Conservation (phyloP, 1,140 invertebrate genomes). For the Calephelis nemesis region DNA sequence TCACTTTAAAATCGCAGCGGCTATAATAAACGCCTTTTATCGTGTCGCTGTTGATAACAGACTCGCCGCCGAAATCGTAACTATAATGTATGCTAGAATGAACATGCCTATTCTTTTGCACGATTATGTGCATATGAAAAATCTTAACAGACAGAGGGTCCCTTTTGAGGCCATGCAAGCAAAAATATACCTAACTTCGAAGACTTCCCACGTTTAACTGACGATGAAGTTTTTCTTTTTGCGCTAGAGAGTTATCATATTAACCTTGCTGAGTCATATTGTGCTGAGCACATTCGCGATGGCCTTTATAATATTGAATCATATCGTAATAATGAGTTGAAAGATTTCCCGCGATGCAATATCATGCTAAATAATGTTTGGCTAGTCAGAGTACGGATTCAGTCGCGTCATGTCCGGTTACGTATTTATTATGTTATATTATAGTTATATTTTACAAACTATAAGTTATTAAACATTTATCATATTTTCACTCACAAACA, state of each 20-base stretch:
- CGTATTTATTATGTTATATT: not conserved
- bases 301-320: slow-evolving; percentile 9
- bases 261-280: slow-evolving; percentile 24
- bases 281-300: slow-evolving; percentile 14
- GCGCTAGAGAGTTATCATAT: slow-evolving; percentile 24
- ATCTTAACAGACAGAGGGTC: not conserved
- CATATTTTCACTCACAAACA: too few relatives aligned
- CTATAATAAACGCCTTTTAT: not conserved
- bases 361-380: slow-evolving; percentile 21
- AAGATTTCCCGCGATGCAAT: slow-evolving; percentile 21
- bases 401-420: not conserved
- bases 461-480: too few relatives aligned
- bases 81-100: not conserved
- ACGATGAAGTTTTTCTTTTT: slow-evolving; percentile 22
- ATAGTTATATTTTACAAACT: not conserved
- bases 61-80: not conserved
- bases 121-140: not conserved
- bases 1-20: not conserved
- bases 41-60: not conserved
- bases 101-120: not conserved
- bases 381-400: slow-evolving; percentile 8
- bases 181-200: slow-evolving; percentile 20
- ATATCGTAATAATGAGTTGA: slow-evolving; percentile 22
- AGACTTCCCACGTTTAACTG: slow-evolving; percentile 18
- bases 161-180: slow-evolving; percentile 25